These are phyloP conservation scores for Orycteropus afer DNA, from an alignment of 2,113 vertebrate species.

Conservation along the genomic window DNA sequence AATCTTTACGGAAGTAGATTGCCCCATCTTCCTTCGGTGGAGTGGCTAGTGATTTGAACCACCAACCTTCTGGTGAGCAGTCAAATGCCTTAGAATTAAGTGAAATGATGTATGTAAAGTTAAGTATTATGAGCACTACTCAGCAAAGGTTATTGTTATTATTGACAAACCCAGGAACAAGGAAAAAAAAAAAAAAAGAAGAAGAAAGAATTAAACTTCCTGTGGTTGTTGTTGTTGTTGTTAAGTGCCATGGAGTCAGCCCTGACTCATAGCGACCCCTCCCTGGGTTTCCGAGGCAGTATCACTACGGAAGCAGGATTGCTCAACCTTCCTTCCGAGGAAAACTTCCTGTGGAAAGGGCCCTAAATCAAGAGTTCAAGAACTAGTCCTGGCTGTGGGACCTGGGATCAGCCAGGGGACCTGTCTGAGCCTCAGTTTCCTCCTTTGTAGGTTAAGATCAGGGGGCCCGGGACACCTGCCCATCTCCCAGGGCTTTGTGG, in stretches of 20 bases:
- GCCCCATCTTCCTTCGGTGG: no score
- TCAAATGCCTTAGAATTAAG: not conserved
- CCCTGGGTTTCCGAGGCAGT: no score
- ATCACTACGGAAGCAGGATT: no score
- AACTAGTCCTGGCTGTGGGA: accelerated
- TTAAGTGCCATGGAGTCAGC: no score
- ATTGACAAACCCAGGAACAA: not conserved
- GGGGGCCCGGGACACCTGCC: not conserved
- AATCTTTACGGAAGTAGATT: no score
- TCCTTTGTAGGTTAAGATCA: not conserved
- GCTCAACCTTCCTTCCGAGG: no score
- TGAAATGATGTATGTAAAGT: not conserved
- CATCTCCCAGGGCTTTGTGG: not conserved
- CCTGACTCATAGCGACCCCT: no score
- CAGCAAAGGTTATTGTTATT: not conserved
- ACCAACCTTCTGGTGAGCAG: no score
- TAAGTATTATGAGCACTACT: not conserved
- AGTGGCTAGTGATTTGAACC: no score
- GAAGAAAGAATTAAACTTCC: not conserved
- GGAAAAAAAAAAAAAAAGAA: not conserved
- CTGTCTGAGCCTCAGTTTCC: not conserved
- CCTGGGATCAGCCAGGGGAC: accelerated
- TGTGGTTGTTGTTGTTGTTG: no score
- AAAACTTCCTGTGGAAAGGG: not conserved
- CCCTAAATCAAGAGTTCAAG: not conserved